Percentiles rank a stretch among this genome's conserved stretches.
Conservation (phyloP, 2,888 invertebrate species). For the Melinaea menophilus region DNA sequence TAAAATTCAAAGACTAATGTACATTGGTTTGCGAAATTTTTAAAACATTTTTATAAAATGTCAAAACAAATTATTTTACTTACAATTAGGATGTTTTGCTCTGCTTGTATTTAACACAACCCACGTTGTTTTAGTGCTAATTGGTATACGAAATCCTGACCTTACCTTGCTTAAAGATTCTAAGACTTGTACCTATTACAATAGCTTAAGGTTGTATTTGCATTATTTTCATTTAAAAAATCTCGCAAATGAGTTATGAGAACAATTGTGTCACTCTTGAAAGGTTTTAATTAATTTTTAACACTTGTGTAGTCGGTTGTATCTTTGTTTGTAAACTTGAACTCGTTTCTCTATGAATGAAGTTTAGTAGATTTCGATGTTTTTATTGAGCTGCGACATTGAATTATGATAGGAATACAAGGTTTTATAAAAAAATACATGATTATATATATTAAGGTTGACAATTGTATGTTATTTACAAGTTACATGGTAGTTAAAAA, state of each 20-base stretch:
- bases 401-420: not conserved
- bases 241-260: slow-evolving; percentile 53
- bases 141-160: slow-evolving; percentile 50
- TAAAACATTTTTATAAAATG: too few species aligned
- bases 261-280: slow-evolving; percentile 44
- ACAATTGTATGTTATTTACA: too few species aligned
- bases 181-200: slow-evolving; percentile 25
- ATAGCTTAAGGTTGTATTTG: slow-evolving; percentile 29
- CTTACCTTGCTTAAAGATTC: slow-evolving; percentile 39
- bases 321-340: slow-evolving; percentile 66
- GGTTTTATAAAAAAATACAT: too few species aligned
- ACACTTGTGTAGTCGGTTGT: slow-evolving; percentile 48
- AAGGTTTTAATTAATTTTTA: slow-evolving; percentile 42
- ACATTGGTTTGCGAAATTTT: too few species aligned
- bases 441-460: too few species aligned
- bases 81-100: not conserved
- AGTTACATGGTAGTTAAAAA: too few species aligned
- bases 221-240: slow-evolving; percentile 19
- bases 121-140: slow-evolving; percentile 46
- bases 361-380: slow-evolving; percentile 38
- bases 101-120: slow-evolving; percentile 24
- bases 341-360: slow-evolving; percentile 63
- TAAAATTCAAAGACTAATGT: too few species aligned
- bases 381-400: slow-evolving; percentile 1
- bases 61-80: not conserved